Base-by-base conservation (phyloP, 2,797 vertebrate genomes). In the Peromyscus nudipes region DNA sequence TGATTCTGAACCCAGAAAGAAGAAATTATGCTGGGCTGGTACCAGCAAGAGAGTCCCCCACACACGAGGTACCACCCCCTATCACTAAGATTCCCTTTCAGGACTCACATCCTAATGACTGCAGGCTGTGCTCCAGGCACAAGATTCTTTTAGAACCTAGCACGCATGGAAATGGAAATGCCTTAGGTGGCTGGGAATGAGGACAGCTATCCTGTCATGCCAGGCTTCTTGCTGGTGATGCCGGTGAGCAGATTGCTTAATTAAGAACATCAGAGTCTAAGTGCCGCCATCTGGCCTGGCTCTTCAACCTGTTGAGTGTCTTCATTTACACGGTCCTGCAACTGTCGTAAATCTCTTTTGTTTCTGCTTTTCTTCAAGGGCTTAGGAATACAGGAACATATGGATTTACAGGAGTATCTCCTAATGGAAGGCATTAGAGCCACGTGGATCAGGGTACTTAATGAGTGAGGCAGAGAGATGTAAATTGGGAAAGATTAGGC, bases 161-260 rank as follows among this genome's bases (percentile, higher is more conserved):
- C 55, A 81, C 4, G 55, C 52, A 77, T 0, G 0, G 79, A 86
- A 65, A 71, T 87, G 75, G 65, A 80, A 57, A 85, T 82, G 75
- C 31, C 86, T 92, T 75, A 43, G 86, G 92, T 87, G 92, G 65
- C 91, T 80, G 67, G 82, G 89, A 49, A 83, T 14, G 16, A 96
- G 83, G 92, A 34, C 89, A 64, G 46, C 65, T 46, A 60, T 91
- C 67, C 34, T 0, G 73, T 67, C 67, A 29, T 0, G 17, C 81
- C 69, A 81, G 96, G 43, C 80, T 97, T 91, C 97, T 95, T 55
- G 3, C 83, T 88, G 91, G 82, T 49, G 87, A 80, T 90, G 71
- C 94, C 88, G 92, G 92, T 88, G 94, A 95, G 81, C 97, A 97
- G 97, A 97, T 95, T 92, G 91, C 92, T 91, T 98, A 93, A 97